These are phyloP conservation scores for Hydrochoerus hydrochaeris DNA, from an alignment of 2,113 vertebrate genomes.

Conservation along the genomic window DNA sequence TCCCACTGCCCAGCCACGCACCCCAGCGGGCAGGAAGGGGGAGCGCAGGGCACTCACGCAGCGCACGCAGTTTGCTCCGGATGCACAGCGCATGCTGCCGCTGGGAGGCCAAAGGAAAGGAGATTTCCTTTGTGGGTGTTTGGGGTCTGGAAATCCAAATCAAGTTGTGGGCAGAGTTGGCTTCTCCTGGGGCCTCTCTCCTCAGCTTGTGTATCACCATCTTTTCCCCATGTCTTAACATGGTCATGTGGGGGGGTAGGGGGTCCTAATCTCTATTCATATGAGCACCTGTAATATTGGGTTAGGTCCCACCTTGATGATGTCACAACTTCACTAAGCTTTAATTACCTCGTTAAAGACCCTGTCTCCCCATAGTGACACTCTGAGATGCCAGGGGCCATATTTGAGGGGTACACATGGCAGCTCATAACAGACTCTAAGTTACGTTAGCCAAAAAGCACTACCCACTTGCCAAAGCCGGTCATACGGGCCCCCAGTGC, in stretches of 20 bases:
- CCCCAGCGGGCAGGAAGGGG: background rate
- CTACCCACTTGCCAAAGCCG: background rate
- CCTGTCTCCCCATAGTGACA: background rate
- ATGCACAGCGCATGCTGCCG: accelerated
- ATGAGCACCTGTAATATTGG: background rate
- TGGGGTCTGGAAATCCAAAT: background rate
- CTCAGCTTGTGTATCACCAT: accelerated
- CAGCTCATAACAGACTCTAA: background rate
- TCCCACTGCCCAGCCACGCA: background rate
- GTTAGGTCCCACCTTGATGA: background rate
- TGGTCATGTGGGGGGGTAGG: background rate
- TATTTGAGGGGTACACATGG: background rate
- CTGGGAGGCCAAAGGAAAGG: no score
- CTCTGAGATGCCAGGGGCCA: background rate
- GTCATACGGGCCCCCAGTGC: background rate
- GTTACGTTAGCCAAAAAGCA: background rate
- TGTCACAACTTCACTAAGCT: background rate
- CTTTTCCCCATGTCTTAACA: background rate
- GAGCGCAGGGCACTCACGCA: background rate
- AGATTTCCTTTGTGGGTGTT: background rate
- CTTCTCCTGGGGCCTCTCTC: background rate
- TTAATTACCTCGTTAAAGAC: background rate
- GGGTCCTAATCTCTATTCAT: background rate
- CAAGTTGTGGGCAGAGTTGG: background rate
- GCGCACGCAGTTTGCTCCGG: background rate